Evolutionary conservation across 1,140 invertebrate genomes (phyloP).

Genomic region (Phthorimaea operculella): DNA sequence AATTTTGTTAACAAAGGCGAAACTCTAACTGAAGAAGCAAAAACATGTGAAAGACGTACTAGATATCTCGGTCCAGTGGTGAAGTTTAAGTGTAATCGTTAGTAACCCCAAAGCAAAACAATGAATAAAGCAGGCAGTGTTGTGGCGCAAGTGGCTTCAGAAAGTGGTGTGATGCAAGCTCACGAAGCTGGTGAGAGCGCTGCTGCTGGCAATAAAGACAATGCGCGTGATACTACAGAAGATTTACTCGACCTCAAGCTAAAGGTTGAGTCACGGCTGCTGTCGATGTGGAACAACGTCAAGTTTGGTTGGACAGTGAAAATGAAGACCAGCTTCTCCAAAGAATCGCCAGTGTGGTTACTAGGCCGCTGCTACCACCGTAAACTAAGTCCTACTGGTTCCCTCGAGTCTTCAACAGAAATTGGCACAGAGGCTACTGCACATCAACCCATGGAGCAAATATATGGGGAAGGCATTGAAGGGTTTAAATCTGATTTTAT

Average conservation of each 20-base stretch:
- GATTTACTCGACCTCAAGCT: slow-evolving; percentile 71
- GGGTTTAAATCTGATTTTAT: slow-evolving; percentile 83
- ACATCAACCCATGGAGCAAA: slow-evolving; percentile 67
- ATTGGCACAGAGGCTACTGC: slow-evolving; percentile 70
- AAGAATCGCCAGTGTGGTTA: slow-evolving; percentile 87
- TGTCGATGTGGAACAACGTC: slow-evolving; percentile 91
- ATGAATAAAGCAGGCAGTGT: slow-evolving; percentile 15
- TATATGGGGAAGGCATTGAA: slow-evolving; percentile 76
- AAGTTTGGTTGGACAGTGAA: slow-evolving; percentile 89
- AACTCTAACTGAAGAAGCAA: too few species aligned
- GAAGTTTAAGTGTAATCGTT: neutral
- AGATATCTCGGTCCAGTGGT: too few species aligned
- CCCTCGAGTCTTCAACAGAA: slow-evolving; percentile 75
- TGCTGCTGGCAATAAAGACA: slow-evolving; percentile 37
- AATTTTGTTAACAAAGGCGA: too few species aligned
- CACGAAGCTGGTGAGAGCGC: slow-evolving; percentile 24
- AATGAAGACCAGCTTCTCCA: slow-evolving; percentile 84
- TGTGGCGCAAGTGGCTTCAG: slow-evolving; percentile 22
- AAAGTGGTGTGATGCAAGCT: slow-evolving; percentile 23
- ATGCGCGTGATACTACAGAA: slow-evolving; percentile 52
- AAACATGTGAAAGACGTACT: too few species aligned
- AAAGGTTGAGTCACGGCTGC: slow-evolving; percentile 82
- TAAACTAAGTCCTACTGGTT: slow-evolving; percentile 73
- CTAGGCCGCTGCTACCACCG: slow-evolving; percentile 85
- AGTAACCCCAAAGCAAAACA: neutral